Conservation (phyloP, 1,140 invertebrate species). For the Neotoxoptera formosana region DNA sequence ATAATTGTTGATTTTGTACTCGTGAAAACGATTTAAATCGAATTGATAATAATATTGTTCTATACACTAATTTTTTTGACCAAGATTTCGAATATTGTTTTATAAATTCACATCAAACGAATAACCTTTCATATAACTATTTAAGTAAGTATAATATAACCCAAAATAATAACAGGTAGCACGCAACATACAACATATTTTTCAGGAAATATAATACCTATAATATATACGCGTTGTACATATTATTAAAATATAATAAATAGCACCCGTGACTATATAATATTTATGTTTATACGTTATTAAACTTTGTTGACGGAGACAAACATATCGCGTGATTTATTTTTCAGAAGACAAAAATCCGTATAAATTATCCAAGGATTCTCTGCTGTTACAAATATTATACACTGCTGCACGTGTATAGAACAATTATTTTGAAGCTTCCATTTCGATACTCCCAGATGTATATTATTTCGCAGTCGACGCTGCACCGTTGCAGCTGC, state of each 20-base stretch:
- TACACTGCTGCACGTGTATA: not conserved
- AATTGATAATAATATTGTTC: not conserved
- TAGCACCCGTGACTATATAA: not conserved
- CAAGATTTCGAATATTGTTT: not conserved
- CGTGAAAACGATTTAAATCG: not conserved
- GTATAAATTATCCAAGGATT: not conserved
- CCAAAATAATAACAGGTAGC: not conserved
- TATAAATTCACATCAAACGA: not conserved
- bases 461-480: not conserved
- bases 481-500: not conserved
- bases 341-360: not conserved
- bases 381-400: not conserved
- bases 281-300: not conserved
- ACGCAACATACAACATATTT: not conserved
- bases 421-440: not conserved
- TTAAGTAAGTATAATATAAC: not conserved
- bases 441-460: not conserved
- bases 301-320: not conserved
- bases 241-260: slow-evolving; percentile 14
- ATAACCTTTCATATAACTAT: not conserved
- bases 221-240: not conserved
- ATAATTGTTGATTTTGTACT: not conserved
- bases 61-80: not conserved
- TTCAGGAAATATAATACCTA: slow-evolving; percentile 11
- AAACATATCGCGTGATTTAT: slow-evolving; percentile 3